phyloP scores from a whole-genome alignment of 2,113 vertebrate species.

The Podarcis cretensis region DNA sequence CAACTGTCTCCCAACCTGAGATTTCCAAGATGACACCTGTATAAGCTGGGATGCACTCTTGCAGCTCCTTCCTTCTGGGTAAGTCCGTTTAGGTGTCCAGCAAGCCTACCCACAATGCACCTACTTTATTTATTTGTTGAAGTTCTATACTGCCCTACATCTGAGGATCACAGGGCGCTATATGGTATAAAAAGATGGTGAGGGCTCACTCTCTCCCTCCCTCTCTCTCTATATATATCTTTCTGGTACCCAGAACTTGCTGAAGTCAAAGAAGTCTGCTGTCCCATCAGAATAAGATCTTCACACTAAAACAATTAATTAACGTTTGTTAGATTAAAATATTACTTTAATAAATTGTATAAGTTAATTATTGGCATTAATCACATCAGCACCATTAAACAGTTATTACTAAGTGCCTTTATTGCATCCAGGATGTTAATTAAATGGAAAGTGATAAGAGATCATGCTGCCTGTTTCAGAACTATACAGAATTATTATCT shows the following conservation, averaged over 20 bases:
- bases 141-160: too few species aligned
- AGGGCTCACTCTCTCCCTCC: too few species aligned
- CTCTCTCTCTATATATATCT: too few species aligned
- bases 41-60: too few species aligned
- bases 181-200: too few species aligned
- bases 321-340: slow-evolving; percentile 1
- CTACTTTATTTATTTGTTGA: too few species aligned
- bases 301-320: not conserved
- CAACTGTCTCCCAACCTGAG: too few species aligned
- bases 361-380: slow-evolving; percentile 1
- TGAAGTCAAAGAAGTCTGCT: not conserved
- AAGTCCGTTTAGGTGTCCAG: too few species aligned
- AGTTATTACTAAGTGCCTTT: slow-evolving; percentile 4
- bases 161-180: too few species aligned
- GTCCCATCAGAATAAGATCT: not conserved
- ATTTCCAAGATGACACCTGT: too few species aligned
- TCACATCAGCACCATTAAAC: not conserved
- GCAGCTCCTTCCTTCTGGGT: too few species aligned
- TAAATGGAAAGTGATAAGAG: not conserved
- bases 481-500: not conserved
- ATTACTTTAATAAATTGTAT: slow-evolving; percentile 10
- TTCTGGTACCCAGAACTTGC: not conserved
- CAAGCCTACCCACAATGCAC: too few species aligned
- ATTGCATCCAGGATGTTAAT: slow-evolving; percentile 11
- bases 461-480: not conserved